These are phyloP conservation scores for Sarcophaga subvicina DNA, from an alignment of 2,888 invertebrate genomes.

Conservation along the genomic window DNA sequence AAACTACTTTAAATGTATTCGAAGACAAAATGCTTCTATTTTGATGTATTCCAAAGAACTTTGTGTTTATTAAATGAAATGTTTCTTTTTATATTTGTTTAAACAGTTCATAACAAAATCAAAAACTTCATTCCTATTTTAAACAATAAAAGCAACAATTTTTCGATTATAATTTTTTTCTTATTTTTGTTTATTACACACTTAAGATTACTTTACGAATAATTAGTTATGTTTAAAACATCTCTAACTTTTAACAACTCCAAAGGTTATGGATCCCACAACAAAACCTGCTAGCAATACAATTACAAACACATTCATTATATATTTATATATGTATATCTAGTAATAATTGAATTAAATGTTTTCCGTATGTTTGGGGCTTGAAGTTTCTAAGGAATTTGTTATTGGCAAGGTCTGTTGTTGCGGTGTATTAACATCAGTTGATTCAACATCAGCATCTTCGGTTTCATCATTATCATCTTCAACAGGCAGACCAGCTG, in stretches of 20 bases:
- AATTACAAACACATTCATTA: neutral
- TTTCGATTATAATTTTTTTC: neutral
- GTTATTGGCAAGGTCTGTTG: neutral
- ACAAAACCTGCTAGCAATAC: neutral
- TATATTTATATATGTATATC: neutral
- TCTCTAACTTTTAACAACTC: constrained; percentile 7
- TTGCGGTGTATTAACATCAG: constrained; percentile 26
- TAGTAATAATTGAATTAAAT: constrained; percentile 25
- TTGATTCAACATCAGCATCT: constrained; percentile 29
- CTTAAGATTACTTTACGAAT: constrained; percentile 4
- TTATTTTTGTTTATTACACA: neutral
- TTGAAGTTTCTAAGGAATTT: constrained; percentile 38
- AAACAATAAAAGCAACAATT: neutral
- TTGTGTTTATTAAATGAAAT: no score
- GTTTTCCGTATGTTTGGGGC: constrained; percentile 41
- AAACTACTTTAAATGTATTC: no score
- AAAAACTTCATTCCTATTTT: no score
- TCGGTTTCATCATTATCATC: constrained; percentile 77
- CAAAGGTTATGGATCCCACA: neutral
- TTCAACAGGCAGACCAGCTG: constrained; percentile 81
- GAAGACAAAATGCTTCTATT: no score
- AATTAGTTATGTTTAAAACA: constrained; percentile 18
- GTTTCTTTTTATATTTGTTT: no score
- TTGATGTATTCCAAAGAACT: no score
- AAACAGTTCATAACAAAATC: no score